Conservation (phyloP, 2,888 invertebrate species). For the Noctua janthina region DNA sequence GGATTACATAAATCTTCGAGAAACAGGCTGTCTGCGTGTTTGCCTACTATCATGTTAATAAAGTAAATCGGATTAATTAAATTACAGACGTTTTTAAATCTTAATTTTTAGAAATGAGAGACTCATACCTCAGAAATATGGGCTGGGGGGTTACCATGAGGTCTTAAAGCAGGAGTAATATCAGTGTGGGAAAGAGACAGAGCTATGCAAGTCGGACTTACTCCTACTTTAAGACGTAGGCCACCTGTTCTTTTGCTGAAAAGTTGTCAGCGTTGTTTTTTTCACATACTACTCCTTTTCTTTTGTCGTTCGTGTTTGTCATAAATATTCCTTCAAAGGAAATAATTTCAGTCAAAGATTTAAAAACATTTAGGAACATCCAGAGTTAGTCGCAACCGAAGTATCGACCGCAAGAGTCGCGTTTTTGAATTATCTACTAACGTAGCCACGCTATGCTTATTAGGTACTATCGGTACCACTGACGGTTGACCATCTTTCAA, state of each 20-base stretch:
- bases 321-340: neutral
- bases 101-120: neutral
- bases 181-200: no score
- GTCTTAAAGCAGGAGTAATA: no score
- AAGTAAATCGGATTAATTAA: neutral
- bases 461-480: neutral
- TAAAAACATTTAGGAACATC: neutral
- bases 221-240: no score
- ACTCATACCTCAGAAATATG: neutral
- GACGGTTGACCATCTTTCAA: no score
- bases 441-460: neutral
- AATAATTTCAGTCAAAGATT: neutral
- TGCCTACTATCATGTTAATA: neutral
- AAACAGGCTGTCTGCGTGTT: neutral
- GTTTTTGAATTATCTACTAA: neutral
- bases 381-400: neutral
- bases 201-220: no score
- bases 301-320: neutral
- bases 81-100: neutral
- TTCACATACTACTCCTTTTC: neutral
- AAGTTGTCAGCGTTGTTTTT: neutral
- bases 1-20: neutral
- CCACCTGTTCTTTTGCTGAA: neutral
- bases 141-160: no score
- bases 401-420: neutral